Percentiles rank a stretch among this genome's conserved stretches.
Conservation (phyloP, 2,797 vertebrate species). For the Amblyraja radiata region DNA sequence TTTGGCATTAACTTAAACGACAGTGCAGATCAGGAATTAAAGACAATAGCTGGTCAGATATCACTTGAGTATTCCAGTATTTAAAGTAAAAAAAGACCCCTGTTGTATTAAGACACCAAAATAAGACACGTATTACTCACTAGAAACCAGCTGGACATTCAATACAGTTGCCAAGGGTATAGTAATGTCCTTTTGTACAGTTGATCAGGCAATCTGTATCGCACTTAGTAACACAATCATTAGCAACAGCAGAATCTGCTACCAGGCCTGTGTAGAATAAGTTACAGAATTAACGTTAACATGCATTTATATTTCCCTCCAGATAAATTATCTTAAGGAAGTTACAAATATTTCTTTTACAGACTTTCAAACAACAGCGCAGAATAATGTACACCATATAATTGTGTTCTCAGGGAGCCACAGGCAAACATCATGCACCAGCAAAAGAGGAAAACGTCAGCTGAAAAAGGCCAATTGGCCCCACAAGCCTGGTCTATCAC, state of each 20-base stretch:
- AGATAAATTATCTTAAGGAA: not conserved
- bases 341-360: too few relatives aligned
- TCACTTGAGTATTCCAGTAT: not conserved
- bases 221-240: slow-evolving; percentile 41
- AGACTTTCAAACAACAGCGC: not conserved
- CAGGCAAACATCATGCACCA: not conserved
- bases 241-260: not conserved
- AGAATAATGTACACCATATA: not conserved
- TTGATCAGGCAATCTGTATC: slow-evolving; percentile 45
- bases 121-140: slow-evolving; percentile 58
- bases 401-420: not conserved
- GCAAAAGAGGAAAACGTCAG: not conserved
- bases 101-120: not conserved
- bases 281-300: not conserved
- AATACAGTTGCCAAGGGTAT: slow-evolving; percentile 59
- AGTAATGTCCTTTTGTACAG: slow-evolving; percentile 64
- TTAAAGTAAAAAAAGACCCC: not conserved
- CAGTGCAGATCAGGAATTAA: not conserved
- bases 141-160: slow-evolving; percentile 71
- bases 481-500: not conserved
- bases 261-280: not conserved
- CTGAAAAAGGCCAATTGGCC: not conserved
- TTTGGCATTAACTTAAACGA: not conserved
- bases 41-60: not conserved
- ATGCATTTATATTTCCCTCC: too few relatives aligned